Evolutionary conservation across 2,113 vertebrate species (phyloP).

Genomic region (Xiphophorus hellerii): DNA sequence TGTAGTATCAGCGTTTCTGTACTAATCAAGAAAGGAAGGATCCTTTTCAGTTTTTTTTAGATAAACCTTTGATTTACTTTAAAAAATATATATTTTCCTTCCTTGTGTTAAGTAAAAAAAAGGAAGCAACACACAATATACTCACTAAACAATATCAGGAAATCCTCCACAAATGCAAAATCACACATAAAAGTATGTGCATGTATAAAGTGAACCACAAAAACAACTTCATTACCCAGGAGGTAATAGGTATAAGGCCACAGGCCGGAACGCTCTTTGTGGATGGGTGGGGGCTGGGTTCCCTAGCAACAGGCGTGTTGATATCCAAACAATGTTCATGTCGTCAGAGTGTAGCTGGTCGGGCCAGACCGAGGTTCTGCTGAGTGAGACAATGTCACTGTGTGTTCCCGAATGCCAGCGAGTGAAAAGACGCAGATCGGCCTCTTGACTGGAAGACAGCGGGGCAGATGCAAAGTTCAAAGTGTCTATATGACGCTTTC

Average conservation of each 20-base stretch:
- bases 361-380: slow-evolving; percentile 63
- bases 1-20: background rate
- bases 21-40: background rate
- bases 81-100: background rate
- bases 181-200: slow-evolving; percentile 4
- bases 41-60: background rate
- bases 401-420: slow-evolving; percentile 55
- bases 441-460: slow-evolving; percentile 35
- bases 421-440: slow-evolving; percentile 26
- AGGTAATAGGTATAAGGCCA: slow-evolving; percentile 63
- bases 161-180: slow-evolving; percentile 8
- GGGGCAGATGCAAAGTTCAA: slow-evolving; percentile 27
- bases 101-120: background rate
- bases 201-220: slow-evolving; percentile 4
- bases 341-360: slow-evolving; percentile 59
- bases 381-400: slow-evolving; percentile 72
- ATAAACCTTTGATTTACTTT: background rate
- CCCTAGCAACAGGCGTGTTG: slow-evolving; percentile 78
- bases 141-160: slow-evolving; percentile 9
- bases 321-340: slow-evolving; percentile 77
- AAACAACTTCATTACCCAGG: slow-evolving; percentile 35
- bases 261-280: slow-evolving; percentile 55
- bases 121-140: background rate
- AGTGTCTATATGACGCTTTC: background rate
- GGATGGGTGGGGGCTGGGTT: slow-evolving; percentile 69